Evolutionary conservation across 2,113 vertebrate genomes (phyloP).

Genomic region (Otus sunia): DNA sequence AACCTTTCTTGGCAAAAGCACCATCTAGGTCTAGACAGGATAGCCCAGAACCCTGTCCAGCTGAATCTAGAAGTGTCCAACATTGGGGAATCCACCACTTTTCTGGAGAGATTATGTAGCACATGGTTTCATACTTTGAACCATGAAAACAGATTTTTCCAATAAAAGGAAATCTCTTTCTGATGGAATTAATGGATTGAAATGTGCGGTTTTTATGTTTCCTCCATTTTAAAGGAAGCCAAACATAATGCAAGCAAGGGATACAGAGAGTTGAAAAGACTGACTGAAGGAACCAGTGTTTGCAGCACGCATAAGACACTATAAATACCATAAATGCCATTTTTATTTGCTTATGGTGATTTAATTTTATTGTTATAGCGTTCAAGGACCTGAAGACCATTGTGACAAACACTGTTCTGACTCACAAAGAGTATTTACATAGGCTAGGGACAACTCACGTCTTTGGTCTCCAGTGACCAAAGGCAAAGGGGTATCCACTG

Average conservation of each 20-base stretch:
- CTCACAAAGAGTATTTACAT: accelerated
- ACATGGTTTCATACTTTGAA: neutral
- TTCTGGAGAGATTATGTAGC: too few species aligned
- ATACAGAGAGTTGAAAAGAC: neutral
- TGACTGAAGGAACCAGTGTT: neutral
- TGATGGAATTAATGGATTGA: neutral
- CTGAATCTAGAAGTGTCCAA: too few species aligned
- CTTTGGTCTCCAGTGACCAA: neutral
- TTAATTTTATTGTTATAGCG: neutral
- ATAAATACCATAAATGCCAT: neutral
- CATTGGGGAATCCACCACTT: too few species aligned
- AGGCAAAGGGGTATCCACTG: neutral
- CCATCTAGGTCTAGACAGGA: too few species aligned
- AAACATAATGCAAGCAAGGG: neutral
- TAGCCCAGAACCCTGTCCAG: too few species aligned
- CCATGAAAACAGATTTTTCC: neutral
- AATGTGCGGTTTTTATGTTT: neutral
- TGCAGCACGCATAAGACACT: neutral
- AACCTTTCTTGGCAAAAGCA: too few species aligned
- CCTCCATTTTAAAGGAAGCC: neutral
- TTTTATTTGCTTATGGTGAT: neutral
- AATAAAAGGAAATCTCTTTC: neutral
- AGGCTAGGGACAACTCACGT: neutral
- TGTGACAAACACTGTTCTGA: neutral
- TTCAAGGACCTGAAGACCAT: neutral